Evolutionary conservation across 2,113 vertebrate genomes (phyloP).

Genomic region (Vulpes lagopus): DNA sequence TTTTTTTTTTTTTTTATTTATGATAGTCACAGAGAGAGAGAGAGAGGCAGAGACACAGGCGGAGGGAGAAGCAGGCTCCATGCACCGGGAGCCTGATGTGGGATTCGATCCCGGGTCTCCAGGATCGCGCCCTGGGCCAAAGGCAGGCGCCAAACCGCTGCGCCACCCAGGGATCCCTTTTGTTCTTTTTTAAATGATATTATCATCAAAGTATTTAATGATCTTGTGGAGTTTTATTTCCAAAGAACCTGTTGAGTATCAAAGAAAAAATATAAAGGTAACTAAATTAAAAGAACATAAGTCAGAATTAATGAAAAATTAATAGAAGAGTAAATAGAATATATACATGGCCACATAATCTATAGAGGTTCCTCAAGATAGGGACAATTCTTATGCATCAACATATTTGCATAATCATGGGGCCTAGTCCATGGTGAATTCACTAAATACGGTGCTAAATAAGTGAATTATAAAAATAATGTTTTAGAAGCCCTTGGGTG

Average conservation of each 20-base stretch:
- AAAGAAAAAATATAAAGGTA: not conserved
- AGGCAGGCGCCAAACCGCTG: too few relatives aligned
- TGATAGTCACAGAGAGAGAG: too few relatives aligned
- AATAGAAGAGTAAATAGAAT: not conserved
- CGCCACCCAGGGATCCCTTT: not conserved
- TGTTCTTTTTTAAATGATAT: not conserved
- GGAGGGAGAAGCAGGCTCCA: too few relatives aligned
- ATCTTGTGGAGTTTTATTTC: not conserved
- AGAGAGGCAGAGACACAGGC: too few relatives aligned
- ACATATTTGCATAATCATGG: not conserved
- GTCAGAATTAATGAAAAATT: not conserved
- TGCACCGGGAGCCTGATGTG: too few relatives aligned
- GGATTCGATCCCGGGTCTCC: too few relatives aligned
- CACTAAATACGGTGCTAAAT: not conserved
- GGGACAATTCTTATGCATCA: not conserved
- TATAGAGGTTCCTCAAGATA: not conserved
- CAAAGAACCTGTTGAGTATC: not conserved
- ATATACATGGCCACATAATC: not conserved
- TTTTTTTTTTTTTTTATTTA: too few relatives aligned
- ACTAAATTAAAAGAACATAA: not conserved
- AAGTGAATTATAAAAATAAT: constrained; percentile 10
- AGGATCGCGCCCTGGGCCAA: too few relatives aligned
- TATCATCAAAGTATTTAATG: not conserved
- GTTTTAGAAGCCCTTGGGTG: not conserved
- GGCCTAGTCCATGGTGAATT: not conserved